phyloP scores from a whole-genome alignment of 1,140 invertebrate genomes.

The Drosophila pachea region DNA sequence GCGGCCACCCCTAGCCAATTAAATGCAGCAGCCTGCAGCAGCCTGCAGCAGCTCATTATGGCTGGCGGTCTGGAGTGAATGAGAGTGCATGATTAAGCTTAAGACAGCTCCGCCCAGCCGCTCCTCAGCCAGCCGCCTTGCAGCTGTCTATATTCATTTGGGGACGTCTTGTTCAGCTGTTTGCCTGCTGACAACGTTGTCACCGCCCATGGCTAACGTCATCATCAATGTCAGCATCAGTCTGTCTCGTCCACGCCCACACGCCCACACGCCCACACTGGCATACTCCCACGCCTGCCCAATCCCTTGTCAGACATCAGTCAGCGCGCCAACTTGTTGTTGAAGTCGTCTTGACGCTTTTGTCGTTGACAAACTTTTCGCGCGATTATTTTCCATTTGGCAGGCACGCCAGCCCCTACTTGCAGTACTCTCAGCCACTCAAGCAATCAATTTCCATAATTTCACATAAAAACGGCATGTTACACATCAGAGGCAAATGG shows the following conservation, averaged over 20 bases:
- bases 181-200: conserved; percentile 66
- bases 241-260: neutral
- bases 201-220: conserved; percentile 69
- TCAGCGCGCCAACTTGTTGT: conserved; percentile 50
- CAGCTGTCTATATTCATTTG: conserved; percentile 59
- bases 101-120: conserved; percentile 32
- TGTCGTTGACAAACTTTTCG: conserved; percentile 46
- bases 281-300: neutral
- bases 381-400: conserved; percentile 54
- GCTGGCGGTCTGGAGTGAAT: conserved; percentile 33
- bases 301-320: conserved; percentile 47
- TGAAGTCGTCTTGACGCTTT: conserved; percentile 54
- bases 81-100: neutral
- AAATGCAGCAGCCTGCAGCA: conserved; percentile 64
- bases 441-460: conserved; percentile 74
- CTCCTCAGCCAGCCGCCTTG: conserved; percentile 16
- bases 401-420: neutral
- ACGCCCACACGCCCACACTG: neutral
- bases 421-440: conserved; percentile 21
- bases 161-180: conserved; percentile 49
- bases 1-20: conserved; percentile 39
- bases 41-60: conserved; percentile 71
- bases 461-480: conserved; percentile 71
- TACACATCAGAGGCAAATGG: conserved; percentile 32
- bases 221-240: conserved; percentile 69